Evolutionary conservation across 1,140 invertebrate genomes (phyloP).

Genomic region (Drosophila varians): DNA sequence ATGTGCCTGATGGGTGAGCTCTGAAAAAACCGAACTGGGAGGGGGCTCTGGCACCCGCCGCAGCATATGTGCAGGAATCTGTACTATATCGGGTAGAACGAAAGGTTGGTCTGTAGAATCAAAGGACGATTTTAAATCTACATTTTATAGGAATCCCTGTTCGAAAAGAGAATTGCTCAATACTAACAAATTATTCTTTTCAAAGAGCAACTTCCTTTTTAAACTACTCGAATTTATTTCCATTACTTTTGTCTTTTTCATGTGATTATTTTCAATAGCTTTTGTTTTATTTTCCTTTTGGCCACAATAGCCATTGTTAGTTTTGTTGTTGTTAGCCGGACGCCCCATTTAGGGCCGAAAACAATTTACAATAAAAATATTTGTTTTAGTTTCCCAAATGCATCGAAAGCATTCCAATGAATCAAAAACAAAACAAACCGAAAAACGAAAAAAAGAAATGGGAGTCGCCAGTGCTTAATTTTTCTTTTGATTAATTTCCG

Average conservation of each 20-base stretch:
- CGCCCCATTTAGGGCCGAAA: slow-evolving; percentile 40
- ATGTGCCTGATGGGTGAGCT: not conserved
- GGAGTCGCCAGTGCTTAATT: slow-evolving; percentile 29
- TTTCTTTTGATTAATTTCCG: slow-evolving; percentile 66
- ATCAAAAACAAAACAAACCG: slow-evolving; percentile 26
- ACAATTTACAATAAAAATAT: slow-evolving; percentile 54
- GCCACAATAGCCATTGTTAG: slow-evolving; percentile 37
- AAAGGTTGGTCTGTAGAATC: not conserved
- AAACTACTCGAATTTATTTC: not conserved
- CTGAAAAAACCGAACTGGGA: slow-evolving; percentile 3
- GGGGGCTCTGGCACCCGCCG: slow-evolving; percentile 5
- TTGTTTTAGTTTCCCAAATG: slow-evolving; percentile 50
- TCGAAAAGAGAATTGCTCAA: no score
- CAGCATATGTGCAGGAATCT: slow-evolving; percentile 17
- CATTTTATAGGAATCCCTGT: no score
- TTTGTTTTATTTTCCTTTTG: slow-evolving; percentile 51
- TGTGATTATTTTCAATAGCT: slow-evolving; percentile 36
- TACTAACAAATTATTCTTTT: not conserved
- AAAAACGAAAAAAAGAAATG: slow-evolving; percentile 15
- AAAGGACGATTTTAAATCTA: not conserved
- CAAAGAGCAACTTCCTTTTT: not conserved
- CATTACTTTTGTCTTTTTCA: slow-evolving; percentile 15
- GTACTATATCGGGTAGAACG: not conserved
- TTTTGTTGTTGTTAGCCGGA: slow-evolving; percentile 24
- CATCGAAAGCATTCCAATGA: slow-evolving; percentile 39